Evolutionary conservation across 2,113 vertebrate genomes (phyloP).

Genomic region (Melanerpes aurifrons): DNA sequence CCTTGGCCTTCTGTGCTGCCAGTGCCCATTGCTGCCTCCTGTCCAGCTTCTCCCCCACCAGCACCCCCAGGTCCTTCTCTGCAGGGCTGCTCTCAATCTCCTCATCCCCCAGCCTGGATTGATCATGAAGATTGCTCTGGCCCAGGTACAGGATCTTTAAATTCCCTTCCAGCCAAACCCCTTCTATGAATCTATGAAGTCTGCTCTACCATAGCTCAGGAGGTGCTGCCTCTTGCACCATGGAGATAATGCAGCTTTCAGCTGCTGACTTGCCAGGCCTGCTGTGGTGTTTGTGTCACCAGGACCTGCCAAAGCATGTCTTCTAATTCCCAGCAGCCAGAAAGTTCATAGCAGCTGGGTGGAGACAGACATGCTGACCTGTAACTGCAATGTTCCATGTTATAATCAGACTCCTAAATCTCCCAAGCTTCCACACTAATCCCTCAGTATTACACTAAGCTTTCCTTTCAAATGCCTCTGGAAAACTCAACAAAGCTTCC

Average conservation of each 20-base stretch:
- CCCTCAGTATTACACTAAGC: neutral
- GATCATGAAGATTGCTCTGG: too few species aligned
- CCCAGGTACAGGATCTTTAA: too few species aligned
- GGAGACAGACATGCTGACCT: neutral
- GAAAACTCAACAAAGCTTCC: neutral
- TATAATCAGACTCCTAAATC: neutral
- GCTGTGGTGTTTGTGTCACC: neutral
- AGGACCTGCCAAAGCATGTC: neutral
- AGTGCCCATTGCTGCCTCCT: too few species aligned
- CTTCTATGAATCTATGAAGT: neutral
- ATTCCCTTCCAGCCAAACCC: too few species aligned
- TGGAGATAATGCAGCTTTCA: neutral
- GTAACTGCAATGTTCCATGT: neutral
- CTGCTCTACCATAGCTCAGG: neutral
- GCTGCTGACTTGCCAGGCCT: neutral
- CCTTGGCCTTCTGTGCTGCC: too few species aligned
- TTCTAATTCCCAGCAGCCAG: neutral
- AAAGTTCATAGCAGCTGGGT: neutral
- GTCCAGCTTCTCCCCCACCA: too few species aligned
- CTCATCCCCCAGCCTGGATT: too few species aligned
- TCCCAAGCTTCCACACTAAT: neutral
- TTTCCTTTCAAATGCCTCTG: slow-evolving; percentile 20
- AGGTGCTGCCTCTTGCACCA: neutral
- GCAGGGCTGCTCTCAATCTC: too few species aligned
- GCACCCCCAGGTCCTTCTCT: too few species aligned